Conservation (phyloP, 2,888 invertebrate species). For the Melieria picta region DNA sequence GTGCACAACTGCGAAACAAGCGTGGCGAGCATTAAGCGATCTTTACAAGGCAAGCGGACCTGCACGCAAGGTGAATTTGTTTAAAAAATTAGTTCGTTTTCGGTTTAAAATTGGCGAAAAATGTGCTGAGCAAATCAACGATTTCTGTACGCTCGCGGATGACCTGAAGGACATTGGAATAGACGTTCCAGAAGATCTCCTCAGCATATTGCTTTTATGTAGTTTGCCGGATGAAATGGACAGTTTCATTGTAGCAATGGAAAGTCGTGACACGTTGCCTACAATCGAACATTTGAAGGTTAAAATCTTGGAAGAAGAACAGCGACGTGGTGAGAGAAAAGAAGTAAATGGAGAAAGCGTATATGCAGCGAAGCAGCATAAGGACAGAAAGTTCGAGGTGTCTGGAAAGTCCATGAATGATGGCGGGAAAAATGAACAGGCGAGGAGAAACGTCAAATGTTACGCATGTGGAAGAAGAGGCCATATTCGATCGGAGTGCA, state of each 20-base stretch:
- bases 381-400: background rate
- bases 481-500: constrained; percentile 37
- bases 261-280: constrained; percentile 35
- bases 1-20: background rate
- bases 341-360: constrained; percentile 14
- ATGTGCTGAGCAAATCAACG: constrained; percentile 30
- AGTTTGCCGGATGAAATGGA: constrained; percentile 38
- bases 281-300: constrained; percentile 28
- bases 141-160: constrained; percentile 33
- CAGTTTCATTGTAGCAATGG: constrained; percentile 41
- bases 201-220: constrained; percentile 34
- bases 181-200: constrained; percentile 33
- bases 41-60: constrained; percentile 5
- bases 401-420: background rate
- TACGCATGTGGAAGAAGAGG: constrained; percentile 40
- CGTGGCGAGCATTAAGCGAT: background rate
- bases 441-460: constrained; percentile 30
- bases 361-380: constrained; percentile 26
- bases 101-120: constrained; percentile 21
- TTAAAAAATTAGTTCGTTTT: constrained; percentile 34
- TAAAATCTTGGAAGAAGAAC: constrained; percentile 35
- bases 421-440: constrained; percentile 2
- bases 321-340: constrained; percentile 24
- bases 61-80: constrained; percentile 35
- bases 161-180: constrained; percentile 32